These are phyloP conservation scores for Notospermus geniculatus DNA, from an alignment of 1,140 invertebrate genomes.

Conservation along the genomic window DNA sequence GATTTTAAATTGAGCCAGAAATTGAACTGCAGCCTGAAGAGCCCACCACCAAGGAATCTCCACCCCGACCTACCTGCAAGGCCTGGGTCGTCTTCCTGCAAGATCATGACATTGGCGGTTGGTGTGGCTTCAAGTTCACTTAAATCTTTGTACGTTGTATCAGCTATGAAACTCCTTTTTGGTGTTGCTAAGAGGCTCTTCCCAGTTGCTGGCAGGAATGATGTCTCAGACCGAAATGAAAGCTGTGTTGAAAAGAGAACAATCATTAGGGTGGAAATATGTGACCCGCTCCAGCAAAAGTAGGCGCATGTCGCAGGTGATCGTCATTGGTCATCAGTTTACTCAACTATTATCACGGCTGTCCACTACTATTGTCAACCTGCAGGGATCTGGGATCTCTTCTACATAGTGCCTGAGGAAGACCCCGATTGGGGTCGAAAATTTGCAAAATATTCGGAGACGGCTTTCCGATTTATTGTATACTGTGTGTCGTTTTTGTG, in stretches of 20 bases:
- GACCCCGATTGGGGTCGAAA: too few species aligned
- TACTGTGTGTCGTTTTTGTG: too few species aligned
- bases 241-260: neutral
- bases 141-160: neutral
- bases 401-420: too few species aligned
- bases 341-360: neutral
- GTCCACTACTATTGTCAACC: too few species aligned
- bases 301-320: too few species aligned
- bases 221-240: constrained; percentile 2
- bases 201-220: neutral
- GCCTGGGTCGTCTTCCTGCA: constrained; percentile 44
- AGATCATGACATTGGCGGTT: constrained; percentile 40
- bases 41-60: too few species aligned
- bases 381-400: too few species aligned
- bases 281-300: neutral
- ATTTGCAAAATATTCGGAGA: too few species aligned
- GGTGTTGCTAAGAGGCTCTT: neutral
- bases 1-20: too few species aligned
- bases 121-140: constrained; percentile 33
- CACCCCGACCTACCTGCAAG: constrained; percentile 27
- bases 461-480: too few species aligned
- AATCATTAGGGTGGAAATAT: neutral
- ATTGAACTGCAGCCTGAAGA: too few species aligned
- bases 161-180: neutral
- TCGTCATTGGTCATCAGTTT: too few species aligned